These are phyloP conservation scores for Tachysurus vachellii DNA, from an alignment of 2,113 vertebrate genomes.

Conservation along the genomic window DNA sequence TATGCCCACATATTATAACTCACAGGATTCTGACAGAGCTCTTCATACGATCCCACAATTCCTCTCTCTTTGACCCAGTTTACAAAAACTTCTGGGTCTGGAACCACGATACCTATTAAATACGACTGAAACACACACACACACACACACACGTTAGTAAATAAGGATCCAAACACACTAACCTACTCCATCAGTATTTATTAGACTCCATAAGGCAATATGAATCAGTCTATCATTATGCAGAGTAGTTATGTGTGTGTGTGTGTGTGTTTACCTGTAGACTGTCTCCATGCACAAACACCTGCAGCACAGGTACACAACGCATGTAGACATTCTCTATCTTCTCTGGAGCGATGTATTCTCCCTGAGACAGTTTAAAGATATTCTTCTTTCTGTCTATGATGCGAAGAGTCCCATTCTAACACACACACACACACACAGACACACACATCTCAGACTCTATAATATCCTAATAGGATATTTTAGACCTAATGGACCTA, in stretches of 20 bases:
- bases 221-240: background rate
- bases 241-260: background rate
- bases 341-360: conserved; percentile 79
- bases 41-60: conserved; percentile 69
- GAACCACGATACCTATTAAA: conserved; percentile 74
- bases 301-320: conserved; percentile 72
- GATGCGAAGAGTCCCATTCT: conserved; percentile 77
- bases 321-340: conserved; percentile 78
- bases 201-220: background rate
- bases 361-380: conserved; percentile 78
- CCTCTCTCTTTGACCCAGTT: conserved; percentile 71
- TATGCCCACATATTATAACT: conserved; percentile 18
- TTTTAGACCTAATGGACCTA: too few relatives aligned
- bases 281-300: conserved; percentile 79
- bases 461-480: too few relatives aligned
- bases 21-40: conserved; percentile 77
- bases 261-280: conserved; percentile 66
- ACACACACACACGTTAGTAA: background rate
- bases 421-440: background rate
- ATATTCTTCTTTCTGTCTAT: conserved; percentile 80
- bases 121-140: conserved; percentile 62
- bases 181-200: too few relatives aligned
- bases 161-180: too few relatives aligned
- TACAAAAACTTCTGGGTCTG: conserved; percentile 74
- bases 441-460: background rate